Evolutionary conservation across 2,797 vertebrate species (phyloP), one percentile per base, ranked within the genome.

Genomic region (Tamandua tetradactyla): DNA sequence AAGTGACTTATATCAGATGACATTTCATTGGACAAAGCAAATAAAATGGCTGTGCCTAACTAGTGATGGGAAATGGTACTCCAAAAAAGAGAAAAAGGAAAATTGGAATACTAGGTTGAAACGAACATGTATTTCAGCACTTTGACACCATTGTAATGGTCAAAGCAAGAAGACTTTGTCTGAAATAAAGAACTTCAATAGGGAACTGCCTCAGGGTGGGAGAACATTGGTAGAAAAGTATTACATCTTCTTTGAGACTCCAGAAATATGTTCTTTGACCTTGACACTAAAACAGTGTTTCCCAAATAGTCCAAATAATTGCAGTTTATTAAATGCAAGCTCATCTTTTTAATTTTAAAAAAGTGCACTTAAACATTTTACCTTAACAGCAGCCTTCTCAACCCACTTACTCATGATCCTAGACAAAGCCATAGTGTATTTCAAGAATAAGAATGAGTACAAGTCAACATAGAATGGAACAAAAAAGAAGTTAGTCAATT

Each of bases 341-440:
- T 61, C 62, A 62, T 57, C 8, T 93, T 91, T 81, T 62, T 35
- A 69, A 27, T n/a, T 84, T 74, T 23, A 88, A 68, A 93, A 88
- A 93, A 85, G 76, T 40, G 7, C n/a, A 35, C 13, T 86, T 93
- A 71, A 37, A 30, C 72, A 71, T 94, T 84, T 79, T 40, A 61
- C 47, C 71, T 83, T 74, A 57, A 32, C 3, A 92, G 10, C 3
- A 79, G 1, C 7, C 12, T 78, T 91, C 76, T 82, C 22, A 89
- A 55, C 13, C 22, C 0, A 71, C 37, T 71, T 25, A 10, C 9
- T 42, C 23, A 69, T 76, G 55, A 11, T 89, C 4, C 47, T 85
- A 47, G 23, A 85, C 44, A 88, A 88, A 83, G 52, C 13, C 7
- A n/a, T 25, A 91, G 11, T 62, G 12, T 25, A 89, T 72, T 69